phyloP scores from a whole-genome alignment of 1,140 invertebrate genomes.

The Teleogryllus occipitalis region DNA sequence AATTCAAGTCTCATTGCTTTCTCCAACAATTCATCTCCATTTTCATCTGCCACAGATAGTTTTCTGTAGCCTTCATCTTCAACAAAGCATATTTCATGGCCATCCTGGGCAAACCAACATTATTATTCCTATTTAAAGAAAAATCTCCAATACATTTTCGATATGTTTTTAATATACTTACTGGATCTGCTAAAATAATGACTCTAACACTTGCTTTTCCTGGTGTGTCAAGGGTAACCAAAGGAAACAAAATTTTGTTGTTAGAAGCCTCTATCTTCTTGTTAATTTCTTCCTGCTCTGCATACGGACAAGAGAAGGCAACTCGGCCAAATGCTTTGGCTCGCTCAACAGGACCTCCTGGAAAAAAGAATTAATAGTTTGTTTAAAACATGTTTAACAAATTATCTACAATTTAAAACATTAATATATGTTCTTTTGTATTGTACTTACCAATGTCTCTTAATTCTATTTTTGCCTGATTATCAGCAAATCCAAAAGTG shows the following conservation, averaged over 20 bases:
- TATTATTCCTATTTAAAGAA: neutral
- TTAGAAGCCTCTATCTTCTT: conserved; percentile 61
- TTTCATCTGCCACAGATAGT: conserved; percentile 78
- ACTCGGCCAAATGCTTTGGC: conserved; percentile 92
- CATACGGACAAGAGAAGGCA: conserved; percentile 80
- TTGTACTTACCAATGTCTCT: conserved; percentile 52
- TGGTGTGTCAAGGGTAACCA: conserved; percentile 86
- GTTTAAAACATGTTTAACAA: conserved; percentile 22
- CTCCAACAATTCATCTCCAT: conserved; percentile 69
- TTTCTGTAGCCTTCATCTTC: conserved; percentile 89
- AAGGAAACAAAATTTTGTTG: conserved; percentile 74
- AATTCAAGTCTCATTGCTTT: neutral
- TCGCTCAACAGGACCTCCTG: conserved; percentile 61
- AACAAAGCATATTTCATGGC: conserved; percentile 97
- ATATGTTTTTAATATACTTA: conserved; percentile 33
- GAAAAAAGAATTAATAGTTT: conserved; percentile 22
- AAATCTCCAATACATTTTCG: neutral
- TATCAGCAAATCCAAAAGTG: conserved; percentile 59
- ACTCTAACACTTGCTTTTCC: conserved; percentile 94
- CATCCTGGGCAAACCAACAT: conserved; percentile 54
- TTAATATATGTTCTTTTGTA: neutral
- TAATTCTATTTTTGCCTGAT: conserved; percentile 70
- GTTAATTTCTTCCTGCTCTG: conserved; percentile 65
- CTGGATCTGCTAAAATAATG: conserved; percentile 90
- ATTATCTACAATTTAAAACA: neutral